Conservation (phyloP, 1,140 invertebrate species). For the Elysia chlorotica region DNA sequence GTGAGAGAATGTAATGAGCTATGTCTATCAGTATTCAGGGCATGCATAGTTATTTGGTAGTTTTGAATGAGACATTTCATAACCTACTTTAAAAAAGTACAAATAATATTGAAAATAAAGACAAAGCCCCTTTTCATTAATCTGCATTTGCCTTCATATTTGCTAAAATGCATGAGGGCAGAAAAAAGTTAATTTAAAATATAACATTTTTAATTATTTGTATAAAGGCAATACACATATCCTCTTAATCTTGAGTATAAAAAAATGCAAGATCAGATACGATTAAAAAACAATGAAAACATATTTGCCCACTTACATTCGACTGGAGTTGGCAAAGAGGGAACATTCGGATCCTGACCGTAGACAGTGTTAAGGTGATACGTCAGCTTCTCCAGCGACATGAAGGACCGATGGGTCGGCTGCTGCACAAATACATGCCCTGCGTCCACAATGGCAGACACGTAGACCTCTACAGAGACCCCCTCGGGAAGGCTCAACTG, state of each 20-base stretch:
- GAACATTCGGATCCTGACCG: slow-evolving; percentile 59
- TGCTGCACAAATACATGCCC: slow-evolving; percentile 92
- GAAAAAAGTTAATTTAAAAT: neutral
- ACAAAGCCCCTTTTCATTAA: too few species aligned
- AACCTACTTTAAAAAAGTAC: too few species aligned
- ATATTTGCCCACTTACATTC: slow-evolving; percentile 62
- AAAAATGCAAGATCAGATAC: too few species aligned
- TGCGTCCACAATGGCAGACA: slow-evolving; percentile 82
- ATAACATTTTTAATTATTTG: neutral
- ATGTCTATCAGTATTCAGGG: too few species aligned
- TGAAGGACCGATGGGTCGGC: slow-evolving; percentile 89
- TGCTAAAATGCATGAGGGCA: neutral
- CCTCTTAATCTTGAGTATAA: too few species aligned
- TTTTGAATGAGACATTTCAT: too few species aligned
- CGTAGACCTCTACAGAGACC: slow-evolving; percentile 89
- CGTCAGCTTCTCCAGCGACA: slow-evolving; percentile 77
- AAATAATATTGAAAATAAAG: too few species aligned
- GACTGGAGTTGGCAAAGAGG: slow-evolving; percentile 65
- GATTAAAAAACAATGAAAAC: too few species aligned
- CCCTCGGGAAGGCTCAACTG: slow-evolving; percentile 84
- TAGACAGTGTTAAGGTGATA: slow-evolving; percentile 67
- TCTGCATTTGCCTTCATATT: too few species aligned
- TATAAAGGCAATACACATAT: too few species aligned
- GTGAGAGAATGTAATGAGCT: too few species aligned
- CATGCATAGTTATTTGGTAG: too few species aligned